Evolutionary conservation across 2,113 vertebrate genomes (phyloP), one percentile per base, ranked within the genome.

Genomic region (Vireo altiloquus): DNA sequence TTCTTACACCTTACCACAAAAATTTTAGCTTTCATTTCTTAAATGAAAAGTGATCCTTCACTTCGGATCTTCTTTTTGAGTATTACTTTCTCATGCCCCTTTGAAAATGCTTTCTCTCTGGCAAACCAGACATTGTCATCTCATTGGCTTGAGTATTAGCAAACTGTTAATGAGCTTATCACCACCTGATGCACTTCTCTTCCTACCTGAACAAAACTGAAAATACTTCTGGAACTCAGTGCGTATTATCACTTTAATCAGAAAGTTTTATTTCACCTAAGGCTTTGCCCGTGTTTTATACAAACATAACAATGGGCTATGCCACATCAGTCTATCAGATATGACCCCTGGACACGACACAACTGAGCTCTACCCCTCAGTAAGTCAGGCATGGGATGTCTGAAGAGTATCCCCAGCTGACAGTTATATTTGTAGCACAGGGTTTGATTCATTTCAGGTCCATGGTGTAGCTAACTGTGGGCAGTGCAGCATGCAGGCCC

Each of bases 311-410:
- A 82, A 46, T 3, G 18, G 60, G 66, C 27, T 71, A 15, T 24
- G 19, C 53, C 30, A 64, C n/a, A 82, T 25, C 44, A 79, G 6
- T 46, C 53, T 79, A 35, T 31, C 59, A 60, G 57, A 40, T 25
- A 50, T 2, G 14, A 56, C 53, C n/a, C 28, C 57, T 47, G 63
- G 22, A 56, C 46, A 39, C 5, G 9, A 31, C 0, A 0, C 39
- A 87, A 33, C 56, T 15, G 35, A 85, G 30, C 30, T 61, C 19
- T 57, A 82, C 3, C 12, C 18, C 39, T 50, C 3, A 33, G 13
- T 42, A 63, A 68, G 16, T 39, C 30, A 37, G 20, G 35, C n/a
- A 46, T 13, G 28, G 31, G 37, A 18, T 78, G 9, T 35, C 47
- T 84, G 69, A 65, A 57, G 33, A 61, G 65, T 6, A 64, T 17